A percentile compares a stretch with the other conserved stretches of the same genome.
Evolutionary conservation across 2,797 vertebrate genomes (phyloP).

Genomic region (Enteromius fasciolatus): DNA sequence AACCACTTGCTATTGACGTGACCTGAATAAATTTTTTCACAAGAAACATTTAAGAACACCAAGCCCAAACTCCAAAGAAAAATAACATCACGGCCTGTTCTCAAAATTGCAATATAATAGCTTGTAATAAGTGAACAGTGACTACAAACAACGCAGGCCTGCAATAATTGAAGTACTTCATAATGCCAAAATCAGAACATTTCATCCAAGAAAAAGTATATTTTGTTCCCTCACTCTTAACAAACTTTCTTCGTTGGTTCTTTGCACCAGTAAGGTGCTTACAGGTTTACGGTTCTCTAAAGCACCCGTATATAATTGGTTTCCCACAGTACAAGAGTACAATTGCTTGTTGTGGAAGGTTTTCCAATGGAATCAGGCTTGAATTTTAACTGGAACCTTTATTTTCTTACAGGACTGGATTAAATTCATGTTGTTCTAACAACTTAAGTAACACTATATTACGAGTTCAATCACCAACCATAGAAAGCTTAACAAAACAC

Average conservation of each 20-base stretch:
- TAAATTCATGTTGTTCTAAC: background rate
- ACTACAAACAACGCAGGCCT: background rate
- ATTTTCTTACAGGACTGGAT: background rate
- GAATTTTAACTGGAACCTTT: background rate
- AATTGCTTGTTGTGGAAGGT: background rate
- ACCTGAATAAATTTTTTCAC: slow-evolving; percentile 29
- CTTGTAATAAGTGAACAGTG: background rate
- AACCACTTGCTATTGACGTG: slow-evolving; percentile 3
- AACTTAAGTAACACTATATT: background rate
- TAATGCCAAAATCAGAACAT: background rate
- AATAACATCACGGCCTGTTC: slow-evolving; percentile 16
- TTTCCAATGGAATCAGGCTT: background rate
- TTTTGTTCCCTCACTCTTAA: background rate
- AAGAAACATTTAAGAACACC: background rate
- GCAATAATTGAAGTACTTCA: background rate
- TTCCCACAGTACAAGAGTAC: background rate
- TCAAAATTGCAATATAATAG: slow-evolving; percentile 19
- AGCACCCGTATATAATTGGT: background rate
- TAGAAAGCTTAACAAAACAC: background rate
- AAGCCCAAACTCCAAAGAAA: background rate
- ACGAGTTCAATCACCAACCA: background rate
- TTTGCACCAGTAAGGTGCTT: background rate
- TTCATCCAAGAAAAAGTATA: background rate
- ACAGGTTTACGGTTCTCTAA: background rate
- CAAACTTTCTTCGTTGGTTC: background rate